Base-by-base conservation (phyloP, 2,888 invertebrate species). In the Rhingia campestris region DNA sequence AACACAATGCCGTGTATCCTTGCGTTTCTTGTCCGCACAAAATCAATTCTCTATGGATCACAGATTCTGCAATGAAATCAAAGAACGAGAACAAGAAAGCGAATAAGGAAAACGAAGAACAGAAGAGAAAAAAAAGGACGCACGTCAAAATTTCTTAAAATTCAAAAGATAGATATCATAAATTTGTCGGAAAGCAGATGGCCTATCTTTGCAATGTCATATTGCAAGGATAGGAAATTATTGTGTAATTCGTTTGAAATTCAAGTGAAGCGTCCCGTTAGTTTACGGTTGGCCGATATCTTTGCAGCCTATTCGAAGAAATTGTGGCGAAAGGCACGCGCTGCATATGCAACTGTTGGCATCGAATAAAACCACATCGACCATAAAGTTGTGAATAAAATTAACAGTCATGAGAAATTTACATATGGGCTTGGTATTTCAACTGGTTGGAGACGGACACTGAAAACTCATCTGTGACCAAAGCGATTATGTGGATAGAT, bases 331-430 rank as follows among this genome's bases (percentile, higher is more conserved):
- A 61, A 45, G 61, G 6, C 35, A 39, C 69, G 47, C 69, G 69
- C 35, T 10, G 10, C 32, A 33, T 14, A 22, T 22, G 22, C 2
- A 6, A 41, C 9, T 14, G 43, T 22, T 22, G 22, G 14, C 22
- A n/a, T 39, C 30, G 49, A 33, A 58, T 33, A 47, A 22, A 63
- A 54, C 61, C 63, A 37, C 61, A 63, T 73, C 54, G 53, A 54
- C 63, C 63, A 73, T 63, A 73, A 61, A 54, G 63, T 70, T 41
- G 37, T 49, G 63, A 51, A 64, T 51, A 64, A 47, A 39, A 66
- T 51, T 54, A 35, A 54, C 32, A 54, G 49, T 49, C 30, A n/a
- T 63, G n/a, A 41, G 30, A 22, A 53, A 73, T 61, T 73, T n/a
- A 47, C 73, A 73, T 73, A 72, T 4, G 22, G 22, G 22, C 22